phyloP scores from a whole-genome alignment of 2,888 invertebrate species.

The Cephus runcator region DNA sequence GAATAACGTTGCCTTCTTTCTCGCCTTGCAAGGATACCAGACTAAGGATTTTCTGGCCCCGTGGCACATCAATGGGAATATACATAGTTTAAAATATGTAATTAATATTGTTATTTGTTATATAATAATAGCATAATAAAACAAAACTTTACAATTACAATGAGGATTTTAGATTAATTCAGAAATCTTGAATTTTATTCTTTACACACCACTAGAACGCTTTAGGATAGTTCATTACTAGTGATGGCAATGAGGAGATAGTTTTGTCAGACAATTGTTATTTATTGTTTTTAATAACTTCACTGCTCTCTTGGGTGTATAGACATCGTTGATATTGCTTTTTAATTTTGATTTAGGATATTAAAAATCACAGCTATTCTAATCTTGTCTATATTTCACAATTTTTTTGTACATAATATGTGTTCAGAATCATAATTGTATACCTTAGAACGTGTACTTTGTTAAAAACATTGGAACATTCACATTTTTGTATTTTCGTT shows the following conservation, averaged over 20 bases:
- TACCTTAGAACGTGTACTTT: not conserved
- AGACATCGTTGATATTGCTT: no score
- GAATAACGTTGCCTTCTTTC: not conserved
- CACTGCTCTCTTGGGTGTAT: no score
- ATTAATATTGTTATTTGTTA: conserved; percentile 41
- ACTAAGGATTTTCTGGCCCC: not conserved
- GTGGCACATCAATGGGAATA: conserved; percentile 8
- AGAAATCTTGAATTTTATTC: not conserved
- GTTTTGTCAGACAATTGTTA: no score
- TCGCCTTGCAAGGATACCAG: not conserved
- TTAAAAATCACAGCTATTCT: not conserved
- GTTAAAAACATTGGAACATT: not conserved
- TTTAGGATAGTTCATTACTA: no score
- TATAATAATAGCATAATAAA: conserved; percentile 37
- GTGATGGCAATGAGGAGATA: no score
- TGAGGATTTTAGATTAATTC: not conserved
- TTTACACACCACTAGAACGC: not conserved
- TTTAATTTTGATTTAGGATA: not conserved
- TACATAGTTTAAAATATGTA: conserved; percentile 36
- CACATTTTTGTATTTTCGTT: not conserved
- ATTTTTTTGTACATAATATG: not conserved
- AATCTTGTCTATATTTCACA: not conserved
- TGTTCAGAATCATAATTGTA: not conserved
- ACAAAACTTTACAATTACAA: conserved; percentile 1
- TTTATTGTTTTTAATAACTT: no score